Evolutionary conservation across 2,888 invertebrate species (phyloP).

Genomic region (Siphlonurus alternatus): DNA sequence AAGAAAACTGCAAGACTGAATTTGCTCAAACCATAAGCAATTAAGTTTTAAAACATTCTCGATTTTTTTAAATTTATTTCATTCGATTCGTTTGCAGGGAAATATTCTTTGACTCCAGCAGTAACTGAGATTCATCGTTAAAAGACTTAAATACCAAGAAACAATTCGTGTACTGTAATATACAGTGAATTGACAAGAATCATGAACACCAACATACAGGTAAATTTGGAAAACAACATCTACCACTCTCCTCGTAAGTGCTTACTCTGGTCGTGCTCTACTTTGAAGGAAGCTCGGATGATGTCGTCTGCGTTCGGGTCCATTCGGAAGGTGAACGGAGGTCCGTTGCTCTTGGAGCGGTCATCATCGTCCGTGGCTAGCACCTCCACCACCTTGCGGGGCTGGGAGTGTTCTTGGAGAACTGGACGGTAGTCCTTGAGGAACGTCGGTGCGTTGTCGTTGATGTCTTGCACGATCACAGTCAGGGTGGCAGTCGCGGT

Average conservation of each 20-base stretch:
- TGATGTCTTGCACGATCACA: conserved; percentile 88
- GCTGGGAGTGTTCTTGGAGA: conserved; percentile 80
- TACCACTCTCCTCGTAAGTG: conserved; percentile 16
- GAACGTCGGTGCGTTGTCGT: conserved; percentile 89
- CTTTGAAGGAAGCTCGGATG: conserved; percentile 85
- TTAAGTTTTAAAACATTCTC: too few relatives aligned
- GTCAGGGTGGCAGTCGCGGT: conserved; percentile 88
- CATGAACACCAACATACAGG: neutral
- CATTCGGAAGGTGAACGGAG: conserved; percentile 88
- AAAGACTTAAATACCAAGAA: too few relatives aligned
- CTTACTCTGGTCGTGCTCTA: conserved; percentile 90
- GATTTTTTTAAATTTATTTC: too few relatives aligned
- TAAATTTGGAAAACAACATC: neutral
- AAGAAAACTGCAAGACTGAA: too few relatives aligned
- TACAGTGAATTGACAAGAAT: too few relatives aligned
- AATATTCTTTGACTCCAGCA: too few relatives aligned
- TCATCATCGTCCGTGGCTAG: conserved; percentile 89
- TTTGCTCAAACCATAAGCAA: too few relatives aligned
- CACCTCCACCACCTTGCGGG: conserved; percentile 82
- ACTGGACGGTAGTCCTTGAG: conserved; percentile 84
- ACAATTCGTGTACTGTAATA: too few relatives aligned
- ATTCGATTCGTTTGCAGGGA: too few relatives aligned
- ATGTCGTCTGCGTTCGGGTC: conserved; percentile 89
- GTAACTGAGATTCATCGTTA: too few relatives aligned
- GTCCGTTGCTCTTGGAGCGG: conserved; percentile 85